phyloP scores from a whole-genome alignment of 1,140 invertebrate genomes.

The Bilobella aurantiaca region DNA sequence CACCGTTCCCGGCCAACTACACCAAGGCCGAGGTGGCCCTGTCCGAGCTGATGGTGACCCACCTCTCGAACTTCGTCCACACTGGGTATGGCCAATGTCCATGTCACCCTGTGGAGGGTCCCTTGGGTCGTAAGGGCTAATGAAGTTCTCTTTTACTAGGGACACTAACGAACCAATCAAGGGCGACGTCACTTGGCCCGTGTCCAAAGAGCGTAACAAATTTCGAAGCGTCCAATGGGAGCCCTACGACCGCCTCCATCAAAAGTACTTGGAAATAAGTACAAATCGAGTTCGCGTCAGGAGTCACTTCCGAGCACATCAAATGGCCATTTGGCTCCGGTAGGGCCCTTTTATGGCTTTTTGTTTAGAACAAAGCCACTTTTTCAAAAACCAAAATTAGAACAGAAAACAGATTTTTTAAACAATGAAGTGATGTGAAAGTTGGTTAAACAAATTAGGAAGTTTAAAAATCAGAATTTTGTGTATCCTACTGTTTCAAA shows the following conservation, averaged over 20 bases:
- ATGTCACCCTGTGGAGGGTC: too few species aligned
- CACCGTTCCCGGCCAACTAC: constrained; percentile 66
- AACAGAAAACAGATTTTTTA: too few species aligned
- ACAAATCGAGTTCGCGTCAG: constrained; percentile 54
- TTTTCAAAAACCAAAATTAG: too few species aligned
- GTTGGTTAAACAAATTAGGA: too few species aligned
- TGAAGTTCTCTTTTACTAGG: constrained; percentile 44
- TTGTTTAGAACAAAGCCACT: too few species aligned
- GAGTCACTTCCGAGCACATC: constrained; percentile 76
- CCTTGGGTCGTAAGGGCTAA: background rate
- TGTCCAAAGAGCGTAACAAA: constrained; percentile 65
- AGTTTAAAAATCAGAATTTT: too few species aligned
- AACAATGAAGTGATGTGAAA: too few species aligned
- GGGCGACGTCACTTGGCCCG: constrained; percentile 59
- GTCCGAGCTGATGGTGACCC: constrained; percentile 76
- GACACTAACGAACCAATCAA: constrained; percentile 74
- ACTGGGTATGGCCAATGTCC: constrained; percentile 65
- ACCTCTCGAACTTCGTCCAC: constrained; percentile 79
- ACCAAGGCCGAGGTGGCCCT: constrained; percentile 66
- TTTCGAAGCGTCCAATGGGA: constrained; percentile 78
- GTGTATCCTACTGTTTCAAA: too few species aligned
- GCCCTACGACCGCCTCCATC: constrained; percentile 76
- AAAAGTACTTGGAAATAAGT: constrained; percentile 85
- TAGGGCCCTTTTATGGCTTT: constrained; percentile 10
- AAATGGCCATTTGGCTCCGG: constrained; percentile 78